Conservation (phyloP, 2,113 vertebrate genomes). For the Edolisoma coerulescens region DNA sequence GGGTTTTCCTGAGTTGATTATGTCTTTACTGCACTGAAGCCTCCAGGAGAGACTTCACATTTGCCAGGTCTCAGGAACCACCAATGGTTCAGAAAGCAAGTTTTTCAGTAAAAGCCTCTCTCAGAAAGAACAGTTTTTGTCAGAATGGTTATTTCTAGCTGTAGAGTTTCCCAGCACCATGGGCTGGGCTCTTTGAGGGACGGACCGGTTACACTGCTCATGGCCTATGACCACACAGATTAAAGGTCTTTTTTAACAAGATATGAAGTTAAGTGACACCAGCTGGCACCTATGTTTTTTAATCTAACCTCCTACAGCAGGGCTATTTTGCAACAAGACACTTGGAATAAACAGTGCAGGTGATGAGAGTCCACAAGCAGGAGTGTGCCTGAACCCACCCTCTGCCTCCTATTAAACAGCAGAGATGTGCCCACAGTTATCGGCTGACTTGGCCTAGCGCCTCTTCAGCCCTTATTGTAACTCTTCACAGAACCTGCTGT, state of each 20-base stretch:
- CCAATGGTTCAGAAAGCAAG: neutral
- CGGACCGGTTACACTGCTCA: neutral
- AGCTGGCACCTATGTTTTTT: neutral
- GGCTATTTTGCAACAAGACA: neutral
- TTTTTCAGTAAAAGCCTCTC: neutral
- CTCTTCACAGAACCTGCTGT: neutral
- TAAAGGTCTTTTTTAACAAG: neutral
- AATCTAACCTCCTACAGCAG: neutral
- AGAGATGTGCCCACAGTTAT: neutral
- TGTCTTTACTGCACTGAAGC: neutral
- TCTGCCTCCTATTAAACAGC: neutral
- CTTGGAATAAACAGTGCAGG: neutral
- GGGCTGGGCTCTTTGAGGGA: neutral
- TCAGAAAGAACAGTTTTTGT: neutral
- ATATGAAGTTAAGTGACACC: neutral
- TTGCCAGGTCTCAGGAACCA: neutral
- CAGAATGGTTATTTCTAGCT: neutral
- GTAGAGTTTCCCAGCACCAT: neutral
- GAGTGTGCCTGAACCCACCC: neutral
- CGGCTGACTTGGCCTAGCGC: fast-evolving
- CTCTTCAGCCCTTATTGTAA: neutral
- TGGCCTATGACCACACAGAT: neutral
- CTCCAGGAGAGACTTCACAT: neutral
- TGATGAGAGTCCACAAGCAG: neutral
- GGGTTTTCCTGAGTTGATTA: neutral